Evolutionary conservation across 2,113 vertebrate species (phyloP), one percentile per base, ranked within the genome.

Genomic region (Peromyscus maniculatus): DNA sequence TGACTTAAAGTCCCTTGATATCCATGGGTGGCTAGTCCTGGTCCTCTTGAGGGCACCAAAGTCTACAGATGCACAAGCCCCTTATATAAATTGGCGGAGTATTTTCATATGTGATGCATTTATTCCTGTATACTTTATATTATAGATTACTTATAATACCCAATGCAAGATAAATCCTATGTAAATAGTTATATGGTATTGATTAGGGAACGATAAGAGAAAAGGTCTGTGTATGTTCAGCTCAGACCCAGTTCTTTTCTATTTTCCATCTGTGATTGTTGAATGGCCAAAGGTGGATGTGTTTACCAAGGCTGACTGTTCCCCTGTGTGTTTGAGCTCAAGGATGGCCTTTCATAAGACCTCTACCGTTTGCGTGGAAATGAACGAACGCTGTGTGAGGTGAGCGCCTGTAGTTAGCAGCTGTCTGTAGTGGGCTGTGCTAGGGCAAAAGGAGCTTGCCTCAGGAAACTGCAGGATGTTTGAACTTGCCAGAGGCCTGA

Each of bases 301-400:
- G 78, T 36, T 26, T 64, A 26, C 9, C 7, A 3, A 26, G 57
- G 33, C 10, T 1, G 6, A 52, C 52, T 13, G 6, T 4, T 28
- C n/a, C 21, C 19, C 28, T 64, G 49, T 43, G 7, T 69, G 57
- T 74, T 74, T 84, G 72, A 86, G 43, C 46, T 95, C 66, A 69
- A 86, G n/a, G 31, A 11, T n/a, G 5, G 0, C 2, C 1, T 21
- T 49, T 11, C 5, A 12, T 7, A 69, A 46, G 71, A 57, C 46
- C 87, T 87, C 22, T 16, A 24, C 49, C 0, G 3, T 39, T 15
- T 57, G 67, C 21, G 4, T 0, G 64, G 62, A 66, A 36, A n/a
- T 72, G 24, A 28, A 5, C 7, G 13, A 49, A 52, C 0, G 0
- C 13, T 6, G 10, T 16, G 26, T 28, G 59, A 24, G 21, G 52